Percentiles rank a stretch among this genome's conserved stretches.
Evolutionary conservation across 2,113 vertebrate species (phyloP).

Genomic region (Misgurnus mizolepis): DNA sequence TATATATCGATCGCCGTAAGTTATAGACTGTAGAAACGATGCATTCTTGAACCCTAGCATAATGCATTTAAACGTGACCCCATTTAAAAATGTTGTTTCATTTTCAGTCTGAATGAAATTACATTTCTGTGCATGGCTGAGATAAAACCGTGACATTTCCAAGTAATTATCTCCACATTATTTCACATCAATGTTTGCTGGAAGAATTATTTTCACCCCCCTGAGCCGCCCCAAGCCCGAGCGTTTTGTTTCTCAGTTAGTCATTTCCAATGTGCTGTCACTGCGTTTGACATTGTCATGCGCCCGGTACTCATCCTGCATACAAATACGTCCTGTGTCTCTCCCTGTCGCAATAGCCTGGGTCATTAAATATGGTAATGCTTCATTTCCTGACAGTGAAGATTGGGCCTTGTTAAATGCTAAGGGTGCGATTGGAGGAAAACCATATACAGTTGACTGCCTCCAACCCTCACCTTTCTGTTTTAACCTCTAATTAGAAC

Average conservation of each 20-base stretch:
- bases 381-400: conserved; percentile 51
- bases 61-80: conserved; percentile 53
- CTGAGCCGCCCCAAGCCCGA: conserved; percentile 45
- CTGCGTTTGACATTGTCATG: conserved; percentile 54
- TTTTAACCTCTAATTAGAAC: conserved; percentile 53
- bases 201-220: conserved; percentile 55
- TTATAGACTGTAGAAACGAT: not conserved
- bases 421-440: conserved; percentile 39
- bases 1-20: not conserved
- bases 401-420: conserved; percentile 47
- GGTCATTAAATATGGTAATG: conserved; percentile 59
- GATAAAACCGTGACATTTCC: conserved; percentile 59
- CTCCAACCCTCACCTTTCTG: conserved; percentile 36
- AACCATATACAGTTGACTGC: conserved; percentile 43
- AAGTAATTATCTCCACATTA: conserved; percentile 60
- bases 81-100: conserved; percentile 54
- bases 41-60: conserved; percentile 4
- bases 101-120: conserved; percentile 55
- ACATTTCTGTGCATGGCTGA: conserved; percentile 50
- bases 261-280: conserved; percentile 54
- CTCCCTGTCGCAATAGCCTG: conserved; percentile 27
- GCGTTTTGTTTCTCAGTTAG: conserved; percentile 38
- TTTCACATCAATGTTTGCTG: conserved; percentile 56
- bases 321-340: conserved; percentile 45
- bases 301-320: conserved; percentile 38